These are phyloP conservation scores for Pyrrhia umbra DNA, from an alignment of 2,888 invertebrate genomes.

Conservation along the genomic window DNA sequence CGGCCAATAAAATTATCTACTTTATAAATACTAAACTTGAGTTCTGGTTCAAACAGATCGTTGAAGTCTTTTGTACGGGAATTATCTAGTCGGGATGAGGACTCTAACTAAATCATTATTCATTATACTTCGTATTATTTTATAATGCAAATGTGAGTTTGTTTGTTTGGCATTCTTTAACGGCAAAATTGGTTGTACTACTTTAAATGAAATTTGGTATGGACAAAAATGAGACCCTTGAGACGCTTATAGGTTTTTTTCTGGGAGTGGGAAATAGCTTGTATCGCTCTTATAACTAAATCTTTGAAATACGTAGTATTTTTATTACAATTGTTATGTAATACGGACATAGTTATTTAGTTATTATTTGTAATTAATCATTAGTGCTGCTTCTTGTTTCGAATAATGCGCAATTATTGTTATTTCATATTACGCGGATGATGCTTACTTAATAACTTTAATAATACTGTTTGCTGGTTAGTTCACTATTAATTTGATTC, in stretches of 20 bases:
- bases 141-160: no score
- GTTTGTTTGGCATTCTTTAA: no score
- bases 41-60: slow-evolving; percentile 31
- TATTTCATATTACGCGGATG: slow-evolving; percentile 38
- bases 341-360: not conserved
- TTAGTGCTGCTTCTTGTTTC: slow-evolving; percentile 23
- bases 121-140: no score
- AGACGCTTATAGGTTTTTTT: no score
- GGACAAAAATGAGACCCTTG: no score
- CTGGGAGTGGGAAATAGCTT: no score
- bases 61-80: slow-evolving; percentile 62
- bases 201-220: no score
- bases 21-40: no score
- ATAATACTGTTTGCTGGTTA: slow-evolving; percentile 50
- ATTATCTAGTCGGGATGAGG: not conserved
- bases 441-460: slow-evolving; percentile 30
- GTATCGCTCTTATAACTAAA: not conserved
- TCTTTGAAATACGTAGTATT: slow-evolving; percentile 1
- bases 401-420: slow-evolving; percentile 25
- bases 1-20: no score
- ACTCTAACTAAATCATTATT: not conserved
- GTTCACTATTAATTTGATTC: slow-evolving; percentile 67
- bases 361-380: slow-evolving; percentile 27
- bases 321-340: slow-evolving; percentile 5
- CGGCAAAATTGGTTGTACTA: no score